Evolutionary conservation across 2,113 vertebrate genomes (phyloP), one percentile per base, ranked within the genome.

Genomic region (Mystacornis crossleyi): DNA sequence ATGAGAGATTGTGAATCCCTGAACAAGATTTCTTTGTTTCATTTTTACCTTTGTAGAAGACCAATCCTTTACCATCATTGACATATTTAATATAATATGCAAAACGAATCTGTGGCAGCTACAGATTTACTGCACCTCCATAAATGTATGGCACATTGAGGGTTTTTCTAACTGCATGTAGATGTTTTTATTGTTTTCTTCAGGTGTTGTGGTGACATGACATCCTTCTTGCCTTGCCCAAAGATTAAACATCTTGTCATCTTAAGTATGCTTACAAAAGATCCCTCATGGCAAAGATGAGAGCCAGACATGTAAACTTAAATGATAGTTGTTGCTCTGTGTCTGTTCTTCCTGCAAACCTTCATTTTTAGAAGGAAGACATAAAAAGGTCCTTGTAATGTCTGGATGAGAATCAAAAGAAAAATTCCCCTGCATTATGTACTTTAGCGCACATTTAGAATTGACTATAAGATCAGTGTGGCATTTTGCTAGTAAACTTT

Each of bases 321-420:
- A 94, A 88, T 57, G 28, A 96, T 43, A 93, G 38, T 50, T 94
- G 78, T 84, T 89, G 57, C 50, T 94, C 60, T 70, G 51, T 47
- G 51, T 77, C 84, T 91, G 40, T 48, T 95, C 36, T 61, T 62
- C 81, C 74, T 84, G 75, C n/a, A 88, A 77, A 79, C 20, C 28
- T 74, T 79, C 50, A 55, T 86, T 93, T 96, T 79, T 50, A 77
- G 86, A 96, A 91, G 25, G 58, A 16, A 81, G 40, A 48, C 58
- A 51, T 78, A 73, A 95, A 95, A 83, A 61, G 47, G 36, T 14
- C 26, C 70, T 60, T 42, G 38, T 85, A 95, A 90, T 73, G 64
- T 82, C 72, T 95, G 87, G 72, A 81, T 38, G 89, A 71, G 65
- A 95, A 95, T 81, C 69, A 97, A 96, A 96, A 93, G 81, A 80